Percentiles rank a stretch among this genome's conserved stretches.
Evolutionary conservation across 1,140 invertebrate genomes (phyloP).

Genomic region (Lepidurus packardi): DNA sequence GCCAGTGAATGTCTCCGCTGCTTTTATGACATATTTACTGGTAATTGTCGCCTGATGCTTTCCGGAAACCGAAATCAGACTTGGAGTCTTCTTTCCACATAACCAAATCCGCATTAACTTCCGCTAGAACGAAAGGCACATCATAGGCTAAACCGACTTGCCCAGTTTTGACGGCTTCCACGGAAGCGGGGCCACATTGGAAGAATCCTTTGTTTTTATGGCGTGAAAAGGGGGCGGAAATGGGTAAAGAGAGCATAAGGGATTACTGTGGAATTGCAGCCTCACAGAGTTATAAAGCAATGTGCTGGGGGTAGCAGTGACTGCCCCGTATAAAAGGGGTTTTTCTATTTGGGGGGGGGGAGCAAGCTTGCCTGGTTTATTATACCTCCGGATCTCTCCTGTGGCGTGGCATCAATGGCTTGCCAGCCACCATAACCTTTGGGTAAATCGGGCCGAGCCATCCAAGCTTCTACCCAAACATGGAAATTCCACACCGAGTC

Average conservation of each 20-base stretch:
- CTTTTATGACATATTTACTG: slow-evolving; percentile 47
- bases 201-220: slow-evolving; percentile 46
- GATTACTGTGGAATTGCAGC: slow-evolving; percentile 9
- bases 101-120: slow-evolving; percentile 71
- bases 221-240: slow-evolving; percentile 24
- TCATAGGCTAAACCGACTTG: slow-evolving; percentile 69
- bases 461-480: slow-evolving; percentile 80
- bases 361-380: slow-evolving; percentile 39
- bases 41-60: slow-evolving; percentile 62
- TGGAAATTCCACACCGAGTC: slow-evolving; percentile 75
- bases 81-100: slow-evolving; percentile 60
- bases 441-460: slow-evolving; percentile 66
- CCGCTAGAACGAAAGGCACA: slow-evolving; percentile 66
- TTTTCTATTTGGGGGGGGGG: slow-evolving; percentile 18
- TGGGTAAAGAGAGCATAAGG: slow-evolving; percentile 28
- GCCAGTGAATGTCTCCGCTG: not conserved
- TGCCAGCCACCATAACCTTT: slow-evolving; percentile 70
- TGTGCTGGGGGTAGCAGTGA: slow-evolving; percentile 21
- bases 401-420: slow-evolving; percentile 69
- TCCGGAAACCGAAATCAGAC: slow-evolving; percentile 59
- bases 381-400: slow-evolving; percentile 55
- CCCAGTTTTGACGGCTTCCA: slow-evolving; percentile 63
- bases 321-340: not conserved
- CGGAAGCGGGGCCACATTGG: slow-evolving; percentile 58
- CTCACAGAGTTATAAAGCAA: slow-evolving; percentile 26